Evolutionary conservation across 2,888 invertebrate species (phyloP).

Genomic region (Synergus laeviventris): DNA sequence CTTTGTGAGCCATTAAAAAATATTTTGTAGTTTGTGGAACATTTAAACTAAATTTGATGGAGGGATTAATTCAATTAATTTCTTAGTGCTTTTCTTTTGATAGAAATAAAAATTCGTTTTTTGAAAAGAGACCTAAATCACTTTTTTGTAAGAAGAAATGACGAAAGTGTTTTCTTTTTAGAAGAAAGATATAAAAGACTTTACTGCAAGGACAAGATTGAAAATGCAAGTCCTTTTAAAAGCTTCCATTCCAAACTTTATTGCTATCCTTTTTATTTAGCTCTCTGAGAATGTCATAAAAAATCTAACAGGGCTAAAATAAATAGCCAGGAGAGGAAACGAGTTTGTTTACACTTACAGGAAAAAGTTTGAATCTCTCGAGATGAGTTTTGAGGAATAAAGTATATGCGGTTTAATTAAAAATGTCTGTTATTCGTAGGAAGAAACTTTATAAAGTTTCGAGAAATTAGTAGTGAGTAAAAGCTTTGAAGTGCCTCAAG

Average conservation of each 20-base stretch:
- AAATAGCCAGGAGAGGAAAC: not conserved
- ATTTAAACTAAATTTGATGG: not conserved
- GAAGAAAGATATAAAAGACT: too few species aligned
- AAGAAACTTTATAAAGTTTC: not conserved
- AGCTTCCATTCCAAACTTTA: not conserved
- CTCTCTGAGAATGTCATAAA: not conserved
- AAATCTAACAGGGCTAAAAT: not conserved
- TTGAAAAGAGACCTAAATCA: too few species aligned
- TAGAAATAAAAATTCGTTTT: too few species aligned
- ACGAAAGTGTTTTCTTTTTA: too few species aligned
- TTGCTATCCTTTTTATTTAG: not conserved
- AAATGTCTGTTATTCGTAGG: not conserved
- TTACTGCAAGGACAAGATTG: too few species aligned
- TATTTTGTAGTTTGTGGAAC: not conserved
- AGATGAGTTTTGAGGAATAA: not conserved
- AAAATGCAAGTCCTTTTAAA: not conserved
- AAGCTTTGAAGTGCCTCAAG: not conserved
- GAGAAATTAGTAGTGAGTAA: not conserved
- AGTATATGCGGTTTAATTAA: slow-evolving; percentile 1
- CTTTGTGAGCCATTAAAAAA: not conserved
- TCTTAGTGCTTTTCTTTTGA: too few species aligned
- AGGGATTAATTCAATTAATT: too few species aligned
- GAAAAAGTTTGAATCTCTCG: not conserved
- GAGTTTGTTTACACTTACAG: not conserved
- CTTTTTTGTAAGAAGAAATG: too few species aligned